Conservation (phyloP, 2,797 vertebrate species). For the Hybognathus amarus region DNA sequence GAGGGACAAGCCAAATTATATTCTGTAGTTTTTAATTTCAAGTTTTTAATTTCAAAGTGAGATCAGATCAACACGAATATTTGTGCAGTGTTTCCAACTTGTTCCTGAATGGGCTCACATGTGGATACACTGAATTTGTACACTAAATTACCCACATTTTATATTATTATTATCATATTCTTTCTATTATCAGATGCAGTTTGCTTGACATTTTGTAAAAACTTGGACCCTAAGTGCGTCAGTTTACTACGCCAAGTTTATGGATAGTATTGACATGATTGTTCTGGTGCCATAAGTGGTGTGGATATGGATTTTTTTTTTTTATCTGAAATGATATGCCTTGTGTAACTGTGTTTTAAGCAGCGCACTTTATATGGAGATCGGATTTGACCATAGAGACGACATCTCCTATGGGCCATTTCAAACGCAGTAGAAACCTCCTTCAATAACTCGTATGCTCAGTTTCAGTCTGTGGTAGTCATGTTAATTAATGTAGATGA, state of each 20-base stretch:
- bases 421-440: constrained; percentile 48
- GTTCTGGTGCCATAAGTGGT: constrained; percentile 48
- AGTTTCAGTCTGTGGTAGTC: constrained; percentile 43
- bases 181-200: constrained; percentile 25
- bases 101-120: not conserved
- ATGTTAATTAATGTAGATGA: constrained; percentile 38
- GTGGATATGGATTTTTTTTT: constrained; percentile 37
- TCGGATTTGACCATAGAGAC: constrained; percentile 4
- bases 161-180: not conserved
- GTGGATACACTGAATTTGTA: not conserved
- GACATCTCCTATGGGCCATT: constrained; percentile 31
- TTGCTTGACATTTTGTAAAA: constrained; percentile 38
- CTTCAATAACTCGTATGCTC: constrained; percentile 35
- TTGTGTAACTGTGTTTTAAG: constrained; percentile 55
- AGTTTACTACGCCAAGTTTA: not conserved
- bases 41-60: constrained; percentile 12
- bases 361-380: constrained; percentile 58
- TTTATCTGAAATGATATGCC: constrained; percentile 60
- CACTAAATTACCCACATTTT: constrained; percentile 1
- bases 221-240: not conserved
- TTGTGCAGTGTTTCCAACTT: not conserved
- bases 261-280: constrained; percentile 45
- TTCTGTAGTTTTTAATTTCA: not conserved
- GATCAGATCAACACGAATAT: not conserved
- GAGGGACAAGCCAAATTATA: not conserved